Percentiles rank a stretch among this genome's conserved stretches.
These are phyloP conservation scores for Agonopterix arenella DNA, from an alignment of 2,888 invertebrate species.

Conservation along the genomic window DNA sequence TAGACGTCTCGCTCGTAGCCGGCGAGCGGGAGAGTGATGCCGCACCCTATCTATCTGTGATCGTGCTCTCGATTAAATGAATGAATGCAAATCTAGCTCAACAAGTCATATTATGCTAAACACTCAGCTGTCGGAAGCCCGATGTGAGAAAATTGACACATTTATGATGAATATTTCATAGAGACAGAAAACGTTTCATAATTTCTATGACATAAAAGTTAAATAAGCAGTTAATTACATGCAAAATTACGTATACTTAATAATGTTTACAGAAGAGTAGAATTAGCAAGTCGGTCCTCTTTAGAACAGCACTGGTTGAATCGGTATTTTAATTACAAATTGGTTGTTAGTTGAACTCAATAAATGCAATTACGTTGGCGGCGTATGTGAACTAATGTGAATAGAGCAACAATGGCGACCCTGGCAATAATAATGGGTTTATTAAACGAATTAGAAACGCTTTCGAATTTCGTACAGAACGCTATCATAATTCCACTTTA, in stretches of 20 bases:
- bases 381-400: conserved; percentile 9
- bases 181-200: too few relatives aligned
- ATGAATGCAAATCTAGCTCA: conserved; percentile 10
- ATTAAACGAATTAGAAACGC: conserved; percentile 38
- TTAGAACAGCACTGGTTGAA: too few relatives aligned
- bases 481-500: conserved; percentile 14
- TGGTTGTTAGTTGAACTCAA: conserved; percentile 1
- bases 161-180: background rate
- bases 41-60: conserved; percentile 1
- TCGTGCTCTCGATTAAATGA: conserved; percentile 9
- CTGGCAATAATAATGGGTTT: conserved; percentile 22
- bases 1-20: conserved; percentile 1
- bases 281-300: too few relatives aligned
- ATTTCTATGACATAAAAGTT: too few relatives aligned
- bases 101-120: conserved; percentile 9
- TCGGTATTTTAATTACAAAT: background rate
- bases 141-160: conserved; percentile 6
- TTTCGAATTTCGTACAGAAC: conserved; percentile 30
- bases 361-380: conserved; percentile 8
- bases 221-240: too few relatives aligned
- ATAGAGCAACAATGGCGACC: conserved; percentile 20
- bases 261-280: too few relatives aligned
- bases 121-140: background rate
- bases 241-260: too few relatives aligned
- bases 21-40: conserved; percentile 1